These are phyloP conservation scores for Flexamia atlantica DNA, from an alignment of 2,888 invertebrate species.

Conservation along the genomic window DNA sequence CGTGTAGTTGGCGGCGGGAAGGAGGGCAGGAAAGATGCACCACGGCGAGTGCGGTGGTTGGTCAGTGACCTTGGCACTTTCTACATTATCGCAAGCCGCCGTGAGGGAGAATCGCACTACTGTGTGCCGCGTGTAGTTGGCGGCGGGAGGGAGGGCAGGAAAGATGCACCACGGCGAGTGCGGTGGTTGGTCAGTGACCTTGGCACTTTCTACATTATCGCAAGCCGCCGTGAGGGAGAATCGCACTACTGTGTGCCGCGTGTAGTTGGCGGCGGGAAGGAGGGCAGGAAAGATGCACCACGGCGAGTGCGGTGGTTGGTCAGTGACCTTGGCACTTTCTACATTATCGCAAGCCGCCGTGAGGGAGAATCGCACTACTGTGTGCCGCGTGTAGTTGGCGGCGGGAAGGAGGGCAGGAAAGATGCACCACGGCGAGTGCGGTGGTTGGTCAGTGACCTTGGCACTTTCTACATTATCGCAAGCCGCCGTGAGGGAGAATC, in stretches of 20 bases:
- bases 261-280: too few relatives aligned
- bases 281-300: too few relatives aligned
- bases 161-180: neutral
- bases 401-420: neutral
- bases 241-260: neutral
- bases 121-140: too few relatives aligned
- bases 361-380: neutral
- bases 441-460: constrained; percentile 39
- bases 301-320: neutral
- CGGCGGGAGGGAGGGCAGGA: neutral
- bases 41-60: neutral
- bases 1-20: too few relatives aligned
- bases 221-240: constrained; percentile 27
- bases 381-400: too few relatives aligned
- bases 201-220: constrained; percentile 53
- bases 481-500: constrained; percentile 22
- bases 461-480: constrained; percentile 53
- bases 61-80: constrained; percentile 52
- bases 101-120: constrained; percentile 12
- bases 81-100: constrained; percentile 43
- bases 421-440: neutral
- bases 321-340: constrained; percentile 39
- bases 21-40: neutral
- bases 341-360: constrained; percentile 31
- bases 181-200: constrained; percentile 31